Conservation (phyloP, 2,113 vertebrate species). For the Phodopus roborovskii region DNA sequence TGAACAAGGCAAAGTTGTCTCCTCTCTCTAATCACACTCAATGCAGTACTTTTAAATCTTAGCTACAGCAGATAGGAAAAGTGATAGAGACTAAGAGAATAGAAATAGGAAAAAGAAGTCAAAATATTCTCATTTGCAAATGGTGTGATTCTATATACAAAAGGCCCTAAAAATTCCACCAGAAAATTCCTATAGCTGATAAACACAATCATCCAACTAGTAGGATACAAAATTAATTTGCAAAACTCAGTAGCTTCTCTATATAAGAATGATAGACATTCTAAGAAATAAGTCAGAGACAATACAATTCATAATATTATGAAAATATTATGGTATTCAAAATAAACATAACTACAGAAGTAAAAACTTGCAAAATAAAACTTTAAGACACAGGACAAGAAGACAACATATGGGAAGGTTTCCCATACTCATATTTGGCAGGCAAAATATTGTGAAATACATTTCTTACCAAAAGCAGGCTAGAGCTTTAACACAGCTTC, state of each 20-base stretch:
- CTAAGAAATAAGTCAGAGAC: background rate
- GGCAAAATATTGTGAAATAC: background rate
- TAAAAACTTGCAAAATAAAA: background rate
- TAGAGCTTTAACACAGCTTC: background rate
- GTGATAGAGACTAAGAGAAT: no score
- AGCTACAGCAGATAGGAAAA: background rate
- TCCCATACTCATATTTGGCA: background rate
- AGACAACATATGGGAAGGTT: background rate
- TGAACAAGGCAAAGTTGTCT: background rate
- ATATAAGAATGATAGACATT: background rate
- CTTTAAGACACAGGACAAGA: background rate
- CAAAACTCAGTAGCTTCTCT: background rate
- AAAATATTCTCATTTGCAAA: background rate
- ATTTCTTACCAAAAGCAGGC: background rate
- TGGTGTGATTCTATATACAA: background rate
- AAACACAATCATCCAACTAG: background rate
- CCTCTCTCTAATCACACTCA: background rate
- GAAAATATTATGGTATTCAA: background rate
- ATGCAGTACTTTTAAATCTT: background rate
- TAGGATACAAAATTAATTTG: background rate
- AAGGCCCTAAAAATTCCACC: background rate
- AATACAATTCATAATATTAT: background rate
- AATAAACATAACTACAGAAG: background rate
- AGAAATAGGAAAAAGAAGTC: background rate
- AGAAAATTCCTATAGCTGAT: background rate